Conservation (phyloP, 1,140 invertebrate species). For the Melitaea cinxia region DNA sequence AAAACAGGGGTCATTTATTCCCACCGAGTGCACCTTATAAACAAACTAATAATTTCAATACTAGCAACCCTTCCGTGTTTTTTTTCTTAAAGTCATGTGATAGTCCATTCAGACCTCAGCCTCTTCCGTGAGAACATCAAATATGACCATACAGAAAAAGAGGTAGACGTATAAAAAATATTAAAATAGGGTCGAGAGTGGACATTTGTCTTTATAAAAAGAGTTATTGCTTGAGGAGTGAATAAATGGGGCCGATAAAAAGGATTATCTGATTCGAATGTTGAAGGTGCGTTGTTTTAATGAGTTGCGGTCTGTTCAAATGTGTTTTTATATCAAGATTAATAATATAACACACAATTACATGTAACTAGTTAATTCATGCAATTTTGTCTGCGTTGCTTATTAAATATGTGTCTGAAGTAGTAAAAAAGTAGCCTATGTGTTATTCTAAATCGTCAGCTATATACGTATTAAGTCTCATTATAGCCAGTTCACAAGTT, state of each 20-base stretch:
- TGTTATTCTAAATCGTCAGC: too few relatives aligned
- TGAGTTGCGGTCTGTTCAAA: not conserved
- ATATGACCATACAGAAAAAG: conserved; percentile 63
- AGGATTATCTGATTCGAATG: conserved; percentile 50
- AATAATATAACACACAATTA: too few relatives aligned
- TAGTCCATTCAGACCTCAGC: conserved; percentile 58
- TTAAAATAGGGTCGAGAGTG: conserved; percentile 60
- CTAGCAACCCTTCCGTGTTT: conserved; percentile 75
- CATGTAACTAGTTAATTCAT: too few relatives aligned
- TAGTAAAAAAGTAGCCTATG: too few relatives aligned
- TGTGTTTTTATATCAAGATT: conserved; percentile 3
- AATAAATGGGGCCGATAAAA: conserved; percentile 50
- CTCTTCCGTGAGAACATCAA: conserved; percentile 76
- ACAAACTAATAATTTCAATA: conserved; percentile 68
- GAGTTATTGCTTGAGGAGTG: conserved; percentile 55
- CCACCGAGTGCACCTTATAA: conserved; percentile 58
- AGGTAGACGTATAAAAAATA: conserved; percentile 58
- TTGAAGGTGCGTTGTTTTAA: conserved; percentile 30
- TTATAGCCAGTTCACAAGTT: too few relatives aligned
- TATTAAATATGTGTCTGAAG: too few relatives aligned
- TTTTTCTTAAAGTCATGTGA: conserved; percentile 49
- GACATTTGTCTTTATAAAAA: conserved; percentile 64
- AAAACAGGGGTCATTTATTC: conserved; percentile 63
- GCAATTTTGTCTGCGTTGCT: too few relatives aligned
- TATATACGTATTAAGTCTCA: too few relatives aligned